Evolutionary conservation across 2,797 vertebrate genomes (phyloP), one percentile per base, ranked within the genome.

Genomic region (Chaenodraco wilsoni): DNA sequence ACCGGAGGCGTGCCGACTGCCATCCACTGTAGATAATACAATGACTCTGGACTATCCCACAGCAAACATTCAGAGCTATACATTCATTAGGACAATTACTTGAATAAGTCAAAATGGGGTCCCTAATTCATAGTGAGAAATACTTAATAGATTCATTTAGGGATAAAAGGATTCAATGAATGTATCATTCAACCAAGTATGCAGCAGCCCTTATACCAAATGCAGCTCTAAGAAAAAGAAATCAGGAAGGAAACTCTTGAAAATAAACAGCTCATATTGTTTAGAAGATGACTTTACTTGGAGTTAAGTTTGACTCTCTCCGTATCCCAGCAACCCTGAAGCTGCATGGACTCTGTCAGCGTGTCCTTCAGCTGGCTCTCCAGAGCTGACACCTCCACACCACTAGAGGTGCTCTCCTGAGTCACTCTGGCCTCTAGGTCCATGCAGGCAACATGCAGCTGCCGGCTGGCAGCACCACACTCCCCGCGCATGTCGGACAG

Each of bases 251-350:
- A 12, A 50, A n/a, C 5, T 62, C 33, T 40, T 55, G 4, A 16
- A 48, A 41, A 52, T 2, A n/a, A 1, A 27, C 16, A 21, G 4
- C n/a, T 13, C 33, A 9, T 37, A 37, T 46, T 5, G 16, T 15
- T 45, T 14, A 48, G 41, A 16, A 74, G 16, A 66, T 19, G n/a
- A 54, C 54, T 67, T 69, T 49, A 97, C 96, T 96, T 96, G 78
- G 95, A 94, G 83, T 93, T 95, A 19, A 97, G 94, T 6, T 88
- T 90, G 0, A 92, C 92, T 88, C 95, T 96, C 85, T 97, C 96
- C 0, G 91, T 76, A 6, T 96, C 95, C 92, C 95, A 95, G 65
- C 40, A 72, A 5, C 91, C 89, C 91, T 96, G 96, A 16, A 95
- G 84, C 73, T 95, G 94, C 85, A 95, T 95, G 87, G 89, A 91